phyloP scores from a whole-genome alignment of 2,888 invertebrate species.

The Litoditis marina region DNA sequence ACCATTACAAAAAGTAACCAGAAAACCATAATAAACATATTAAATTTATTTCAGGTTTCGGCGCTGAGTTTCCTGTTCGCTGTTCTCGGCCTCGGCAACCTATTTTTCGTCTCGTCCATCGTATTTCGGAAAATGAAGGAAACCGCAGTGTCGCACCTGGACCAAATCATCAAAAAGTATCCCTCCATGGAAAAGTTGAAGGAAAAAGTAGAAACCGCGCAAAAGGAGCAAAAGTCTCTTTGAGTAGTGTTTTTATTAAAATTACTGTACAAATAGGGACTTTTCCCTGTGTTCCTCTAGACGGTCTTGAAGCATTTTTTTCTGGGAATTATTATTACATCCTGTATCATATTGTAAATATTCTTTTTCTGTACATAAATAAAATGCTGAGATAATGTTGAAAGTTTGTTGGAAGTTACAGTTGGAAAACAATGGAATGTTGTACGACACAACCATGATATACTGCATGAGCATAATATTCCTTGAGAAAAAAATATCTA shows the following conservation, averaged over 20 bases:
- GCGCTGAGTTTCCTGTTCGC: slow-evolving; percentile 18
- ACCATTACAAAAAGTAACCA: too few species aligned
- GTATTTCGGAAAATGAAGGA: slow-evolving; percentile 5
- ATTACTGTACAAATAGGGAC: neutral
- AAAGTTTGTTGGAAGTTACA: neutral
- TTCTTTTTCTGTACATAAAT: neutral
- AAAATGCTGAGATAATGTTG: neutral
- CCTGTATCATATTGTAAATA: neutral
- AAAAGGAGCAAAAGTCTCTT: too few species aligned
- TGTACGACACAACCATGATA: too few species aligned
- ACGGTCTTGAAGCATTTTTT: too few species aligned
- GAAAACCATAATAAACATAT: neutral
- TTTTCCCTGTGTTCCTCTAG: too few species aligned
- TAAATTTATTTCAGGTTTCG: slow-evolving; percentile 14
- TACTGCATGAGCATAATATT: neutral
- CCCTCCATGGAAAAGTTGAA: neutral
- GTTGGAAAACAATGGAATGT: neutral
- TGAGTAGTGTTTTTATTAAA: too few species aligned
- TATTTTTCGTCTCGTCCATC: slow-evolving; percentile 19
- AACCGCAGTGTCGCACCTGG: slow-evolving; percentile 3
- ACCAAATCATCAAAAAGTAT: neutral
- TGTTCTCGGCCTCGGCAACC: slow-evolving; percentile 21
- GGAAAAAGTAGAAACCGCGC: neutral
- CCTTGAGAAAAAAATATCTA: slow-evolving; percentile 7
- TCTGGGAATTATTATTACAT: neutral